Conservation (phyloP, 2,113 vertebrate genomes). For the Haplotaxodon microlepis region DNA sequence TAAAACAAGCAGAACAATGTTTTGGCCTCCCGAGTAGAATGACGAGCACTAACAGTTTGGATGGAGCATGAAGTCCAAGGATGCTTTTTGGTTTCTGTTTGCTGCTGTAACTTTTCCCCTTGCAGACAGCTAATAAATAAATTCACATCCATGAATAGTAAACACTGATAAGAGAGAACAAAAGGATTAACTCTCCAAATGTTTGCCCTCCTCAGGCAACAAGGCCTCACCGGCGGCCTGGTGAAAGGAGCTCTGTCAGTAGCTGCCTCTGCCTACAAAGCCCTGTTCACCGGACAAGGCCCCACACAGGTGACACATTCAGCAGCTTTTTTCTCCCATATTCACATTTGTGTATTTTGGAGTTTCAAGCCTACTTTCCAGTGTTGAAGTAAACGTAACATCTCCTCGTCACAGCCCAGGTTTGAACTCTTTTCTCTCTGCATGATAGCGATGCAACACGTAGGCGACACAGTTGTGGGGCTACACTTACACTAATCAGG, state of each 20-base stretch:
- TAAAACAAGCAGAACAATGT: neutral
- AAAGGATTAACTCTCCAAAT: neutral
- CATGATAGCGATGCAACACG: neutral
- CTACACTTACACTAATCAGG: neutral
- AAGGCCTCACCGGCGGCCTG: slow-evolving; percentile 84
- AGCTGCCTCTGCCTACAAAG: slow-evolving; percentile 92
- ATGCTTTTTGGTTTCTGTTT: neutral
- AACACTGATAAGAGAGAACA: neutral
- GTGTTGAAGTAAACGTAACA: neutral
- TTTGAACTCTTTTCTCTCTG: neutral
- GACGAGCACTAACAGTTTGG: neutral
- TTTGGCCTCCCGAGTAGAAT: neutral
- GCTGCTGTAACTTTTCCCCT: neutral
- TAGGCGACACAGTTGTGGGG: neutral
- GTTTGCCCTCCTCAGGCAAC: neutral
- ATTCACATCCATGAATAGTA: neutral
- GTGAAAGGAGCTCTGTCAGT: slow-evolving; percentile 92
- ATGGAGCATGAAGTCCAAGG: neutral
- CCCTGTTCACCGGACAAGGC: slow-evolving; percentile 86
- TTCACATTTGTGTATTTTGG: neutral
- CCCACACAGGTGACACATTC: slow-evolving; percentile 72
- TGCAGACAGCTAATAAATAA: neutral
- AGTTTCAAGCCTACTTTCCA: neutral
- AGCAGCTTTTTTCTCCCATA: neutral
- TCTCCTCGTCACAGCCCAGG: neutral